Evolutionary conservation across 2,888 invertebrate species (phyloP).

Genomic region (Actias luna): DNA sequence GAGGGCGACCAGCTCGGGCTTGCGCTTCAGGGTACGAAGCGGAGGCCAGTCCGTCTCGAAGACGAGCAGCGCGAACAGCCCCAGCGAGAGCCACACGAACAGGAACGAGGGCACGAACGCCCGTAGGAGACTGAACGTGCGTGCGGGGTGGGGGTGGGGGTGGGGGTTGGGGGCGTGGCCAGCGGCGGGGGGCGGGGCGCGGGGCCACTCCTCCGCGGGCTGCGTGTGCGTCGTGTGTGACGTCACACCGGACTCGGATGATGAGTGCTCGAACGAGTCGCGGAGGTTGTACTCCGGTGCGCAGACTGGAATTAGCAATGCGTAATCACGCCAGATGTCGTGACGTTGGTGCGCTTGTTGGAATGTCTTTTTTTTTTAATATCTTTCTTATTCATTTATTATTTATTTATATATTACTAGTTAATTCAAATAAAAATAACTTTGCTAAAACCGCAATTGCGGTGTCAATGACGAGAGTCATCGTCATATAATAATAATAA

Average conservation of each 20-base stretch:
- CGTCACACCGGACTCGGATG: conserved; percentile 87
- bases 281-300: conserved; percentile 85
- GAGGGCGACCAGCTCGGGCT: conserved; percentile 89
- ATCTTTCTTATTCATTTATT: too few relatives aligned
- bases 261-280: conserved; percentile 88
- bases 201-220: conserved; percentile 29
- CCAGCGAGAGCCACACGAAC: conserved; percentile 86
- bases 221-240: conserved; percentile 56
- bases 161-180: conserved; percentile 45
- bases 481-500: too few relatives aligned
- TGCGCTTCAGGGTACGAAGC: conserved; percentile 85
- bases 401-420: too few relatives aligned
- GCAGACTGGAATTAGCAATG: conserved; percentile 42
- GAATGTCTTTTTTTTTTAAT: too few relatives aligned
- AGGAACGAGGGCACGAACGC: conserved; percentile 90
- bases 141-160: conserved; percentile 47
- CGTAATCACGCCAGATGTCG: not conserved
- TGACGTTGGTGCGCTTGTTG: too few relatives aligned
- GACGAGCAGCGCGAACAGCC: conserved; percentile 85
- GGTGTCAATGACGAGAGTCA: too few relatives aligned
- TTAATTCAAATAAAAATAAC: too few relatives aligned
- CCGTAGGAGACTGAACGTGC: conserved; percentile 83
- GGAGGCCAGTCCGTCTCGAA: conserved; percentile 90
- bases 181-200: conserved; percentile 56
- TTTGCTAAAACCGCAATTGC: too few relatives aligned